Percentiles rank a stretch among this genome's conserved stretches.
Conservation (phyloP, 23 tunicate genomes). For the Trididemnum nubilum region DNA sequence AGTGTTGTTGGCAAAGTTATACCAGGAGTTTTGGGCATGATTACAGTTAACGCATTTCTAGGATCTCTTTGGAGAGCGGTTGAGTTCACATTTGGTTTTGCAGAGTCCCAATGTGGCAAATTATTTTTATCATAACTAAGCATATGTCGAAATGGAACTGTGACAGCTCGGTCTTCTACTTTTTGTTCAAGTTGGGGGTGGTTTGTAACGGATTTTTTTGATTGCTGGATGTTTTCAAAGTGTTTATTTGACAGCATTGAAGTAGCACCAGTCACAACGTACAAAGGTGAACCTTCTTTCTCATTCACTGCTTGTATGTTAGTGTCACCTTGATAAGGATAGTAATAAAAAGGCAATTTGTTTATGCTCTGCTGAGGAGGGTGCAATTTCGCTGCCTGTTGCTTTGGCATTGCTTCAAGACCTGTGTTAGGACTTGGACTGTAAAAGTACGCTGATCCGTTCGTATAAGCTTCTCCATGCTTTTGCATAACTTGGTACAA, state of each 20-base stretch:
- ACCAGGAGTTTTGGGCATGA: constrained; percentile 70
- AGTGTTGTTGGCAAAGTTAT: constrained; percentile 22
- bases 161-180: neutral
- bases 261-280: constrained; percentile 77
- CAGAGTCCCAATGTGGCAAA: constrained; percentile 14
- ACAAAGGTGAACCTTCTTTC: constrained; percentile 49
- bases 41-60: constrained; percentile 39
- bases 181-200: neutral
- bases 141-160: constrained; percentile 26
- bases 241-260: constrained; percentile 6
- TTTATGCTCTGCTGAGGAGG: constrained; percentile 38
- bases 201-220: neutral
- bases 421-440: constrained; percentile 43
- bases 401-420: constrained; percentile 29
- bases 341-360: constrained; percentile 70
- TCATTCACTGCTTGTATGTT: constrained; percentile 6
- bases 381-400: constrained; percentile 29
- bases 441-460: constrained; percentile 31
- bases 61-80: neutral
- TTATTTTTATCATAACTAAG: constrained; percentile 2
- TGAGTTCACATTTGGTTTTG: neutral
- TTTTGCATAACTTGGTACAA: constrained; percentile 69
- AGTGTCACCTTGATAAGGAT: constrained; percentile 53
- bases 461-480: constrained; percentile 67
- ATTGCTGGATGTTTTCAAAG: neutral